These are phyloP conservation scores for Calliphora vomitoria DNA, from an alignment of 2,888 invertebrate species.

Conservation along the genomic window DNA sequence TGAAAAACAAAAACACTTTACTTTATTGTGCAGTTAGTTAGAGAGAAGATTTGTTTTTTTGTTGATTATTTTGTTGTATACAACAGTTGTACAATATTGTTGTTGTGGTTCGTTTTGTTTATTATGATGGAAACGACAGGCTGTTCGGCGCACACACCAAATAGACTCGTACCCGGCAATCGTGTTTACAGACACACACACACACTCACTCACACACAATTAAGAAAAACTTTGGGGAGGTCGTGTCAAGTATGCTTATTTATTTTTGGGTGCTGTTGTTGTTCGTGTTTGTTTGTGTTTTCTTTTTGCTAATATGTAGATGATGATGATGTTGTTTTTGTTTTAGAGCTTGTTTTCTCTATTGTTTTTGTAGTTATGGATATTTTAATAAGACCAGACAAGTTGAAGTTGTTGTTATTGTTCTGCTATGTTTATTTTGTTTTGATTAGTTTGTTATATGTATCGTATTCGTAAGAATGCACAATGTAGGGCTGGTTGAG, in stretches of 20 bases:
- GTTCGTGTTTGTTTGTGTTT: constrained; percentile 58
- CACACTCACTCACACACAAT: constrained; percentile 31
- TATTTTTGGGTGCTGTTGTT: constrained; percentile 12
- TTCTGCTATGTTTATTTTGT: constrained; percentile 3
- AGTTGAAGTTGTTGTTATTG: constrained; percentile 26
- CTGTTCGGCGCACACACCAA: constrained; percentile 14
- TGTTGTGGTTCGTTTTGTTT: constrained; percentile 6
- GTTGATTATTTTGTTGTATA: constrained; percentile 8
- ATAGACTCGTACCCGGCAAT: not conserved
- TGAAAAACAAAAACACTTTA: not conserved
- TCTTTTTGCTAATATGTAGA: constrained; percentile 5
- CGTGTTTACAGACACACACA: constrained; percentile 12
- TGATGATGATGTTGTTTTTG: constrained; percentile 16
- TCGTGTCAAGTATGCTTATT: constrained; percentile 68
- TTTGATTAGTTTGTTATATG: constrained; percentile 35
- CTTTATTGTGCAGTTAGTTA: constrained; percentile 27
- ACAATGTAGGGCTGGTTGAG: constrained; percentile 10
- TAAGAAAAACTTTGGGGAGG: constrained; percentile 73
- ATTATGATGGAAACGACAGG: constrained; percentile 10
- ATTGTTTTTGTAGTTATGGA: constrained; percentile 29
- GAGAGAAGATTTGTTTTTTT: constrained; percentile 9
- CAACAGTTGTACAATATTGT: not conserved
- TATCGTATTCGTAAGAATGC: not conserved
- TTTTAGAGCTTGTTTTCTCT: constrained; percentile 27
- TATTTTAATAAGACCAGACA: constrained; percentile 52